These are phyloP conservation scores for Sus scrofa DNA, from an alignment of 2,113 vertebrate species.

Conservation along the genomic window DNA sequence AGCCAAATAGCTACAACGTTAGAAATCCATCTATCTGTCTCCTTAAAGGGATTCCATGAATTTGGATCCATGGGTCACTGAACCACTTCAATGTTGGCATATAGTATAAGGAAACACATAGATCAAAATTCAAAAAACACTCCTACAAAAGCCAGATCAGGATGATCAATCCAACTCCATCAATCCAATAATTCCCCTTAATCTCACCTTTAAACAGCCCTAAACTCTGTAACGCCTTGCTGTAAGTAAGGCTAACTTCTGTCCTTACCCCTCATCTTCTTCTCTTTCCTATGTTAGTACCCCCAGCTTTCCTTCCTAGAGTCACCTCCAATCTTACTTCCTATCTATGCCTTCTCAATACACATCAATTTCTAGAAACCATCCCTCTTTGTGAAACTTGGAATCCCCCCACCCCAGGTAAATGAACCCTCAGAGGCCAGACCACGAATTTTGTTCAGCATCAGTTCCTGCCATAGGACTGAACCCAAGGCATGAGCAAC, in stretches of 20 bases:
- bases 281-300: neutral
- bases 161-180: slow-evolving; percentile 13
- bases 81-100: slow-evolving; percentile 40
- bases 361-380: neutral
- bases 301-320: neutral
- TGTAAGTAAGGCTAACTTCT: neutral
- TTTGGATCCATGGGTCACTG: neutral
- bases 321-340: neutral
- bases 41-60: slow-evolving; percentile 51
- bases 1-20: slow-evolving; percentile 68
- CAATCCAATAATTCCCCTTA: neutral
- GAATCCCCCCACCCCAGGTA: neutral
- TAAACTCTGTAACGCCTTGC: neutral
- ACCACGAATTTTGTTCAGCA: neutral
- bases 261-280: neutral
- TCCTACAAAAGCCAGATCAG: slow-evolving; percentile 47
- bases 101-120: slow-evolving; percentile 46
- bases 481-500: neutral
- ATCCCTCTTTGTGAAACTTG: neutral
- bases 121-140: slow-evolving; percentile 63
- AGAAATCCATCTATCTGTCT: slow-evolving; percentile 59
- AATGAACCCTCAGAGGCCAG: neutral
- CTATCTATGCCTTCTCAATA: neutral
- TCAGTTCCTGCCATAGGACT: neutral
- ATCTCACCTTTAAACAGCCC: slow-evolving; percentile 22